These are phyloP conservation scores for Triplophysa tibetana DNA, from an alignment of 2,113 vertebrate genomes.

Conservation along the genomic window DNA sequence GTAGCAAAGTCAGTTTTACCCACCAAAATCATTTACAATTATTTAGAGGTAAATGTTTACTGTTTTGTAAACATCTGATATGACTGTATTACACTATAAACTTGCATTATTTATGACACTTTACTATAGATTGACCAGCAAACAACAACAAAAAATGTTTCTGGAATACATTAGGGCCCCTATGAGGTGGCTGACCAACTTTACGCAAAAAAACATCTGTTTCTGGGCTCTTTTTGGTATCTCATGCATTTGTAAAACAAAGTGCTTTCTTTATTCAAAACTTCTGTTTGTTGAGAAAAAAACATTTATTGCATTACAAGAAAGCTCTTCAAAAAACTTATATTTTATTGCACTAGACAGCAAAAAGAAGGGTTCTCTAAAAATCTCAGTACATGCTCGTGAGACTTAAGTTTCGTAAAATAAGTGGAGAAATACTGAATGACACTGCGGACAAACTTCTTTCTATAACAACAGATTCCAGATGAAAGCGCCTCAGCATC, in stretches of 20 bases:
- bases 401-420: conserved; percentile 43
- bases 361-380: conserved; percentile 27
- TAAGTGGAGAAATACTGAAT: conserved; percentile 57
- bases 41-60: too few species aligned
- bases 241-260: background rate
- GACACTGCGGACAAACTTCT: conserved; percentile 43
- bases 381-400: conserved; percentile 36
- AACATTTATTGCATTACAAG: conserved; percentile 38
- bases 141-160: too few species aligned
- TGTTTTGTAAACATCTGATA: too few species aligned
- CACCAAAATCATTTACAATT: too few species aligned
- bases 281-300: background rate
- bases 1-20: too few species aligned
- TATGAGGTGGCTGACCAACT: background rate
- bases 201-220: background rate
- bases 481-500: background rate
- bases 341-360: conserved; percentile 57
- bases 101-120: too few species aligned
- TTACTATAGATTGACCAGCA: too few species aligned
- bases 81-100: too few species aligned
- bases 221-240: background rate
- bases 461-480: background rate
- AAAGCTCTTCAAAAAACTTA: conserved; percentile 57
- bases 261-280: background rate
- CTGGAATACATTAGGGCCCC: too few species aligned